Evolutionary conservation across 2,888 invertebrate genomes (phyloP).

Genomic region (Abrostola tripartita): DNA sequence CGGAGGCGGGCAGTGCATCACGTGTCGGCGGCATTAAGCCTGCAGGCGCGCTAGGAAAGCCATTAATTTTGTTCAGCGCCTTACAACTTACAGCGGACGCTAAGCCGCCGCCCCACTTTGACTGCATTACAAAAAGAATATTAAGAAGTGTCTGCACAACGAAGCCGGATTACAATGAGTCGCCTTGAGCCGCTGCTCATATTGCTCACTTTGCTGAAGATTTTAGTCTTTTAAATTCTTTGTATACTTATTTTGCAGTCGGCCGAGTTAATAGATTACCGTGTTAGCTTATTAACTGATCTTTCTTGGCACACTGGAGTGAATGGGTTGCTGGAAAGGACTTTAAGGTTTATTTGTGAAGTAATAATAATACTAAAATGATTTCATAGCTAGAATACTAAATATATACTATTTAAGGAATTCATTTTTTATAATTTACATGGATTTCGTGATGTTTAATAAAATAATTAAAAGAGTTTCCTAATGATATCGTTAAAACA

Average conservation of each 20-base stretch:
- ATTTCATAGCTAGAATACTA: neutral
- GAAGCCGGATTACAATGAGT: slow-evolving; percentile 68
- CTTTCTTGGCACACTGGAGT: slow-evolving; percentile 15
- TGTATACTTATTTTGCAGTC: slow-evolving; percentile 25
- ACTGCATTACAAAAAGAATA: slow-evolving; percentile 71
- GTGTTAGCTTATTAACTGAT: slow-evolving; percentile 39
- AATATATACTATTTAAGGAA: no score
- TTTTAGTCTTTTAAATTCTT: slow-evolving; percentile 49
- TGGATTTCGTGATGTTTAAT: no score
- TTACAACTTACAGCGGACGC: slow-evolving; percentile 72
- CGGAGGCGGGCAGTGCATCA: slow-evolving; percentile 63
- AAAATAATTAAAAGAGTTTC: no score
- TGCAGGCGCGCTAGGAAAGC: slow-evolving; percentile 68
- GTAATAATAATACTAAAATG: neutral
- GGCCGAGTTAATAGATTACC: slow-evolving; percentile 38
- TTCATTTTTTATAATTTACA: no score
- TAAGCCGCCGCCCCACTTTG: slow-evolving; percentile 68
- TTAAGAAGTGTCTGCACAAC: slow-evolving; percentile 62
- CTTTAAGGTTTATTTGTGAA: slow-evolving; percentile 10
- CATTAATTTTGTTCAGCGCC: slow-evolving; percentile 80
- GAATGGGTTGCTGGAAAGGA: slow-evolving; percentile 2
- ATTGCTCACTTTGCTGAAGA: slow-evolving; percentile 57
- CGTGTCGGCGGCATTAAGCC: slow-evolving; percentile 70
- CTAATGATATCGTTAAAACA: no score
- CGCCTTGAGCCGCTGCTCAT: slow-evolving; percentile 54